phyloP scores from a whole-genome alignment of 1,140 invertebrate species.

The Fragariocoptes setiger region DNA sequence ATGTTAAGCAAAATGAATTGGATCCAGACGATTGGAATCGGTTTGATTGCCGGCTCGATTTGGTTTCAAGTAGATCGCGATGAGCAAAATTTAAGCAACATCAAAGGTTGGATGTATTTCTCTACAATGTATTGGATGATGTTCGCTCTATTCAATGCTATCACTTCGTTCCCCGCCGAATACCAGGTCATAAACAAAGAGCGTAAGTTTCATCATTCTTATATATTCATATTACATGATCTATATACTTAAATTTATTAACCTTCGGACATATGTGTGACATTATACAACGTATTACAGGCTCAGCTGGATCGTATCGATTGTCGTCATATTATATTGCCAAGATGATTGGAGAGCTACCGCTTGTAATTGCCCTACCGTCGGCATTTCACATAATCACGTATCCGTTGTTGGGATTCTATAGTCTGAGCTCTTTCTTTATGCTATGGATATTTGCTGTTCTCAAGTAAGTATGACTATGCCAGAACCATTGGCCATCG shows the following conservation, averaged over 20 bases:
- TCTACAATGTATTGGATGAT: slow-evolving; percentile 58
- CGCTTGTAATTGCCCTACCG: slow-evolving; percentile 38
- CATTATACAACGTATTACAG: too few species aligned
- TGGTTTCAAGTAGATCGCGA: slow-evolving; percentile 42
- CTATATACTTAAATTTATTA: too few species aligned
- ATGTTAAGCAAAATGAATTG: slow-evolving; percentile 49
- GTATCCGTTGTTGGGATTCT: slow-evolving; percentile 36
- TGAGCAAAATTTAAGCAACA: slow-evolving; percentile 39
- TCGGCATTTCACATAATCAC: slow-evolving; percentile 43
- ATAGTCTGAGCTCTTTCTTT: slow-evolving; percentile 26
- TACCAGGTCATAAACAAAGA: slow-evolving; percentile 52
- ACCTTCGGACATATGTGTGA: too few species aligned
- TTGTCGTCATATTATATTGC: slow-evolving; percentile 52
- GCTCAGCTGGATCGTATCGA: slow-evolving; percentile 40
- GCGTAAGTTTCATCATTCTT: too few species aligned
- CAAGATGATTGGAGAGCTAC: slow-evolving; percentile 50
- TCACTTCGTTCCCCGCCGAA: slow-evolving; percentile 45
- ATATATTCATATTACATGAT: too few species aligned
- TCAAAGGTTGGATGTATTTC: slow-evolving; percentile 33
- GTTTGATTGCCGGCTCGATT: slow-evolving; percentile 35
- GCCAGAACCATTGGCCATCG: too few species aligned
- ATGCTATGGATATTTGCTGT: slow-evolving; percentile 35
- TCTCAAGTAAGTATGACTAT: too few species aligned
- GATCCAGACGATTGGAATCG: slow-evolving; percentile 39
- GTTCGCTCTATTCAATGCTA: slow-evolving; percentile 42